A percentile compares a stretch with the other conserved stretches of the same genome.
phyloP scores from a whole-genome alignment of 2,113 vertebrate species.

The Rattus rattus region DNA sequence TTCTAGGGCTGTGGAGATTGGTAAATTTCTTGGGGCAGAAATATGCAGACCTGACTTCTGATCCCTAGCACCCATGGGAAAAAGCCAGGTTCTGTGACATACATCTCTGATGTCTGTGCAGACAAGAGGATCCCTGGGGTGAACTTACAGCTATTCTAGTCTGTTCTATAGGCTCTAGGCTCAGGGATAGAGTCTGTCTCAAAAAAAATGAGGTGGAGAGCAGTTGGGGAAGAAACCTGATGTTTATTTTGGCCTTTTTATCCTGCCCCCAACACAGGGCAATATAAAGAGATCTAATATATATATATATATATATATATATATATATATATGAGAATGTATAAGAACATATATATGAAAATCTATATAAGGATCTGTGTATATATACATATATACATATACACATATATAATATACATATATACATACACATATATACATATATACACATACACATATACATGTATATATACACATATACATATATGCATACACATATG shows the following conservation, averaged over 20 bases:
- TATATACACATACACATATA: no score
- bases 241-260: background rate
- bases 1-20: background rate
- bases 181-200: background rate
- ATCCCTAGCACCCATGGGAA: background rate
- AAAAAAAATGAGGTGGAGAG: background rate
- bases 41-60: background rate
- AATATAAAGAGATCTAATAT: background rate
- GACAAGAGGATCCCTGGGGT: background rate
- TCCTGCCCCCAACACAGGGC: background rate
- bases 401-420: no score
- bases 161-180: background rate
- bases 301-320: background rate
- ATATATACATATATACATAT: no score
- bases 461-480: no score
- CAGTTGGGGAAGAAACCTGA: background rate
- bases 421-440: no score
- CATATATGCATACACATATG: no score
- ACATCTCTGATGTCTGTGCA: background rate
- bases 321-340: no score
- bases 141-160: background rate
- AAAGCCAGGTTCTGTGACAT: background rate
- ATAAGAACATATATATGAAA: no score
- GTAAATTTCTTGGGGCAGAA: background rate
- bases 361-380: no score